A percentile compares a stretch with the other conserved stretches of the same genome.
phyloP scores from a whole-genome alignment of 1,140 invertebrate genomes.

The Pogonus chalceus region DNA sequence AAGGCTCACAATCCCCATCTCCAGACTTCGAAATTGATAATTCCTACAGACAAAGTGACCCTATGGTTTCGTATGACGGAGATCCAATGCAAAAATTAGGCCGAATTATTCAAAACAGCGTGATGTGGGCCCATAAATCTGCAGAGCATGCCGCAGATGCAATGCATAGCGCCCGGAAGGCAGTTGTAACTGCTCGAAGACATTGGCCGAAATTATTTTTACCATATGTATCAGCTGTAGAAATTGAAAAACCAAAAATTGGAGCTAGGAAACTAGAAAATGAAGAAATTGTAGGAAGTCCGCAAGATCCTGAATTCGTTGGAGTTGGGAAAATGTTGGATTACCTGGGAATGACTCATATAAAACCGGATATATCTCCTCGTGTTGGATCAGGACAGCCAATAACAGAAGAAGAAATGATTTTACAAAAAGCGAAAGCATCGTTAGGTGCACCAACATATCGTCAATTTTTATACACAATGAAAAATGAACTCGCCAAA shows the following conservation, averaged over 20 bases:
- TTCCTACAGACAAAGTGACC: slow-evolving; percentile 3
- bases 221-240: slow-evolving; percentile 12
- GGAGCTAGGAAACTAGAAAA: background rate
- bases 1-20: background rate
- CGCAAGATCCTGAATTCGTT: slow-evolving; percentile 14
- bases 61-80: slow-evolving; percentile 7
- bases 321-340: slow-evolving; percentile 19
- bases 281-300: background rate
- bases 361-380: background rate
- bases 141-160: slow-evolving; percentile 22
- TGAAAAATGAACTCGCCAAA: background rate
- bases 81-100: slow-evolving; percentile 13
- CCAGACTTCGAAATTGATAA: background rate
- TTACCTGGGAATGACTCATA: slow-evolving; percentile 14
- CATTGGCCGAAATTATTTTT: slow-evolving; percentile 17
- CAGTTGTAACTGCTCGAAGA: slow-evolving; percentile 15
- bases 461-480: background rate
- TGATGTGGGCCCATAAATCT: slow-evolving; percentile 24
- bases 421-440: background rate
- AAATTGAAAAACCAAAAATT: slow-evolving; percentile 10
- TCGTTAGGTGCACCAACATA: background rate
- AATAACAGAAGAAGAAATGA: background rate
- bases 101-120: slow-evolving; percentile 19
- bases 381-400: background rate
- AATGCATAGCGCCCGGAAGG: slow-evolving; percentile 23